A percentile compares a stretch with the other conserved stretches of the same genome.
Evolutionary conservation across 2,797 vertebrate genomes (phyloP).

Genomic region (Myotis vivesi): DNA sequence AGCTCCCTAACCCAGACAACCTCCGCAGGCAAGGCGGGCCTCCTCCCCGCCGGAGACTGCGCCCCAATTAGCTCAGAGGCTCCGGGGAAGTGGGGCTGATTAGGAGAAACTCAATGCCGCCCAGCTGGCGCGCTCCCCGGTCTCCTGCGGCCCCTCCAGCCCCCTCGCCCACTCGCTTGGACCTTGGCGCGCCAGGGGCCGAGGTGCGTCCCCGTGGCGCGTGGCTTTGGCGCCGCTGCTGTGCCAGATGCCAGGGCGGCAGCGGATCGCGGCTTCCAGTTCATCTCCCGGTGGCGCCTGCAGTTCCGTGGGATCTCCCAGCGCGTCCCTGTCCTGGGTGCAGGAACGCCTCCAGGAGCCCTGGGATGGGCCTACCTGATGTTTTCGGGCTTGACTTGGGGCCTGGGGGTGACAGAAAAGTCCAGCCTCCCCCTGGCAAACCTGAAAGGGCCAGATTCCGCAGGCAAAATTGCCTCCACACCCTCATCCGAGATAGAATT

Average conservation of each 20-base stretch:
- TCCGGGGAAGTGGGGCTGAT: slow-evolving; percentile 18
- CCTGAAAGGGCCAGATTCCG: not conserved
- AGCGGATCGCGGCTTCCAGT: not conserved
- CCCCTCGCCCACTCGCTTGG: not conserved
- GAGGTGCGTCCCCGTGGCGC: not conserved
- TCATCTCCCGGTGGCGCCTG: not conserved
- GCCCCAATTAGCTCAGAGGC: slow-evolving; percentile 6
- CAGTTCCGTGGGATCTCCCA: not conserved
- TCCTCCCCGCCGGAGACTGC: not conserved
- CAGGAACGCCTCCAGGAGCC: not conserved
- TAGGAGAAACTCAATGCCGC: slow-evolving; percentile 46
- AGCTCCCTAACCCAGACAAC: not conserved
- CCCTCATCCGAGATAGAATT: not conserved
- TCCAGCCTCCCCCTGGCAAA: not conserved
- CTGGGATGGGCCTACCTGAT: not conserved
- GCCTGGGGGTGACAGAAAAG: not conserved
- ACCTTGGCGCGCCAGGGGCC: rapidly evolving
- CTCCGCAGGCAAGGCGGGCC: not conserved
- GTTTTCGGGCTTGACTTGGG: not conserved
- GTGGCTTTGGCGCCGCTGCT: not conserved
- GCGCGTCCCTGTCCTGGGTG: not conserved
- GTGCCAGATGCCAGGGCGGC: not conserved
- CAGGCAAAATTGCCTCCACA: not conserved
- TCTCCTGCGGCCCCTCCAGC: not conserved
- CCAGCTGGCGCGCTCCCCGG: not conserved